Conservation (phyloP, 2,888 invertebrate genomes). For the Coelopa pilipes region DNA sequence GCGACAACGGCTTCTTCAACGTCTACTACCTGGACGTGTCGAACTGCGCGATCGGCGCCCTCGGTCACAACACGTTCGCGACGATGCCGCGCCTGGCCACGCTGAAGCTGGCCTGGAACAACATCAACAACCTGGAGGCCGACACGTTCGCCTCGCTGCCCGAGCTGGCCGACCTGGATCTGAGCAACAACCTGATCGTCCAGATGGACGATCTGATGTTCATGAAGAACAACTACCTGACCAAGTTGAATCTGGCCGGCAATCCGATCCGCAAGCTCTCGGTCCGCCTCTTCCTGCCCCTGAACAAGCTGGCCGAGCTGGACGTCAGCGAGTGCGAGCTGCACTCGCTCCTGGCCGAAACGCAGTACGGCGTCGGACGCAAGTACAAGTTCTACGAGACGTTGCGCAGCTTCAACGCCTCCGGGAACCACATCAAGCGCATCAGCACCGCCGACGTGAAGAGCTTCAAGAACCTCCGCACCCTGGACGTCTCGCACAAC, state of each 20-base stretch:
- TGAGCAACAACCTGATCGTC: conserved; percentile 77
- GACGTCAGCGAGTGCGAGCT: conserved; percentile 79
- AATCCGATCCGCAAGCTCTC: conserved; percentile 77
- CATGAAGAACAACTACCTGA: conserved; percentile 74
- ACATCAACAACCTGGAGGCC: conserved; percentile 70
- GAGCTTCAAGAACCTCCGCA: conserved; percentile 65
- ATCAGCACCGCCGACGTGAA: conserved; percentile 59
- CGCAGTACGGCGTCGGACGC: conserved; percentile 61
- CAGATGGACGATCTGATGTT: conserved; percentile 74
- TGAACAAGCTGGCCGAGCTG: conserved; percentile 72
- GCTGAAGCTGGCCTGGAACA: conserved; percentile 76
- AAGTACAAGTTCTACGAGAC: conserved; percentile 68
- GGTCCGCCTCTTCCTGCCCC: conserved; percentile 74
- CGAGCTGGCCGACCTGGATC: conserved; percentile 76
- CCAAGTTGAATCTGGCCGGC: conserved; percentile 74
- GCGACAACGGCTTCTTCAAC: conserved; percentile 72
- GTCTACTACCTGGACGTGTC: conserved; percentile 79
- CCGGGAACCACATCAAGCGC: conserved; percentile 61
- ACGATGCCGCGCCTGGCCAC: conserved; percentile 78
- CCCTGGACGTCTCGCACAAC: conserved; percentile 72
- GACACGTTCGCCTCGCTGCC: conserved; percentile 71
- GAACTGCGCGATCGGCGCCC: conserved; percentile 75
- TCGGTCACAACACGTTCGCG: conserved; percentile 74
- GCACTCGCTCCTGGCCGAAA: conserved; percentile 74
- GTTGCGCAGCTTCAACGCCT: conserved; percentile 71